Evolutionary conservation across 2,797 vertebrate genomes (phyloP), one percentile per base, ranked within the genome.

Genomic region (Chrosomus eos): DNA sequence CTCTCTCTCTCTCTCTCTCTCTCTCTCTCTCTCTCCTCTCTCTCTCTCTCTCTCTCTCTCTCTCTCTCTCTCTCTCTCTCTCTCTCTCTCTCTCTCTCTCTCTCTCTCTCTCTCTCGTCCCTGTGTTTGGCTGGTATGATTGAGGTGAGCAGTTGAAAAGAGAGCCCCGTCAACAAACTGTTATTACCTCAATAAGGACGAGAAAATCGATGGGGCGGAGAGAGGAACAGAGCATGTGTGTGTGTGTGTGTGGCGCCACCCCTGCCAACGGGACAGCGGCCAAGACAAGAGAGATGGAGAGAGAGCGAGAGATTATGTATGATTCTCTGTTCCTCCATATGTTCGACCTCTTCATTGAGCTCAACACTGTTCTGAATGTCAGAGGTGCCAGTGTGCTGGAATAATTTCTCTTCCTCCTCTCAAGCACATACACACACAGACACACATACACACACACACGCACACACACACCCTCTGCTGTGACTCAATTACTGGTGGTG

Each of bases 401-500:
- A 85, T 70, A 43, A 85, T 85, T 79, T 87, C 48, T 85, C 60
- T 81, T 75, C 28, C 81, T 66, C 51, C 36, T 36, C 51, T 14
- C 85, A 71, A 66, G 75, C 86, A 85, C 78, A 62, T 78, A 84
- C 81, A 68, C 82, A 71, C 77, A 78, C 80, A n/a, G n/a, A 83
- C 76, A 72, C 21, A 78, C 80, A 88, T 78, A 88, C 45, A 67
- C 76, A 81, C 53, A 43, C 43, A 43, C 40, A 43, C 40, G 14
- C 43, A 45, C 43, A 45, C 43, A 45, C 43, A 45, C 43, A 14
- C 43, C 55, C 81, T 26, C 77, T 80, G 64, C 83, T 75, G 85
- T 92, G 93, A 93, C 95, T 95, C 95, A 95, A 95, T 96, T 95
- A 95, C 94, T 94, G 94, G 94, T 93, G 94, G 91, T 91, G 92